Conservation (phyloP, 2,797 vertebrate species). For the Rhodeus uyekii region DNA sequence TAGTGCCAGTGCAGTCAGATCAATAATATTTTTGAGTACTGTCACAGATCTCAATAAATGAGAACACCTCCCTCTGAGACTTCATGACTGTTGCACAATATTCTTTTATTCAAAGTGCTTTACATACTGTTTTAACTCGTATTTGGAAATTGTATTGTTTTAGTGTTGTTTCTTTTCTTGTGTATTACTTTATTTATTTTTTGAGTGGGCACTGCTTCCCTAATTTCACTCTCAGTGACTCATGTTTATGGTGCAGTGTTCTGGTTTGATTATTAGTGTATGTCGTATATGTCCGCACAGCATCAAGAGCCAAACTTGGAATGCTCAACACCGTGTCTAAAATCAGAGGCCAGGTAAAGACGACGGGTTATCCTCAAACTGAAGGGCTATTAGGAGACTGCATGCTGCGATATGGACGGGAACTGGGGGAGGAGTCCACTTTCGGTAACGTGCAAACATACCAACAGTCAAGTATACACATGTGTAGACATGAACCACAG, state of each 20-base stretch:
- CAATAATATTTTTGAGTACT: background rate
- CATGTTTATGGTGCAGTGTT: background rate
- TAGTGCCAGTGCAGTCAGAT: background rate
- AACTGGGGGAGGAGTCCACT: conserved; percentile 87
- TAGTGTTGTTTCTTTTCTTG: background rate
- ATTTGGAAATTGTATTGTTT: background rate
- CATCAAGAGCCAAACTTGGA: conserved; percentile 89
- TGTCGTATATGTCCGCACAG: conserved; percentile 60
- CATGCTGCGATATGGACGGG: conserved; percentile 90
- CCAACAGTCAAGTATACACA: background rate
- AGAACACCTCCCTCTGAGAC: background rate
- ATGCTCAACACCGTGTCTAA: conserved; percentile 96
- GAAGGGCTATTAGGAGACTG: conserved; percentile 93
- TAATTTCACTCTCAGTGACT: background rate
- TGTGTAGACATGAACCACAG: conserved; percentile 19
- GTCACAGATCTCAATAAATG: background rate
- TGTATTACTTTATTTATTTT: no score
- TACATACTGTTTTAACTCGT: background rate
- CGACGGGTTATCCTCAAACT: conserved; percentile 90
- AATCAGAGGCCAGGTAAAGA: conserved; percentile 91
- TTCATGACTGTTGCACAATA: background rate
- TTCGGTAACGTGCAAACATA: conserved; percentile 80
- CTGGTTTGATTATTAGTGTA: background rate
- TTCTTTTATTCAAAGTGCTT: background rate
- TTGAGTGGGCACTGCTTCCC: background rate